Evolutionary conservation across 1,140 invertebrate species (phyloP).

Genomic region (Ladona fulva): DNA sequence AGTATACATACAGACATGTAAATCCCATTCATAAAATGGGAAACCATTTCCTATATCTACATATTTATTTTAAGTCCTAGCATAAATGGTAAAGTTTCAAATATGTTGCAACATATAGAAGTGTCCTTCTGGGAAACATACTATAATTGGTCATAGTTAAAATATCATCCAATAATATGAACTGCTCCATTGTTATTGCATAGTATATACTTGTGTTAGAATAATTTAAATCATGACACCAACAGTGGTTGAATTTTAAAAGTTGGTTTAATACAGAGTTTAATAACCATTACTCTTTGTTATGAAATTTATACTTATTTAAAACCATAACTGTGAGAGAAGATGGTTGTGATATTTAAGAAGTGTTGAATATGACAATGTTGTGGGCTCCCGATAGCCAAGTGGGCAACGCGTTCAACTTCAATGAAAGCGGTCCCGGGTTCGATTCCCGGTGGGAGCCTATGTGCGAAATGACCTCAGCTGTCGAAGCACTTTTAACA

Average conservation of each 20-base stretch:
- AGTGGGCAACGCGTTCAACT: too few species aligned
- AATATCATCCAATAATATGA: background rate
- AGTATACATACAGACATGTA: constrained; percentile 4
- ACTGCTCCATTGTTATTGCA: background rate
- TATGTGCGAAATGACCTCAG: too few species aligned
- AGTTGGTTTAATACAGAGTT: background rate
- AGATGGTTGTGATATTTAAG: background rate
- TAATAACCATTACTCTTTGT: too few species aligned
- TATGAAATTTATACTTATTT: background rate
- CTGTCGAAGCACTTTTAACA: too few species aligned
- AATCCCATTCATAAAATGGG: background rate
- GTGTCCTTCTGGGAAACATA: constrained; percentile 4
- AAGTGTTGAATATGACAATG: constrained; percentile 4
- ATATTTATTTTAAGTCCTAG: background rate
- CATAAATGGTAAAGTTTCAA: background rate
- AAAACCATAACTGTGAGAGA: background rate
- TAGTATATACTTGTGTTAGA: background rate
- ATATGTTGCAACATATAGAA: background rate
- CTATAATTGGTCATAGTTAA: constrained; percentile 7
- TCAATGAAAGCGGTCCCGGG: too few species aligned
- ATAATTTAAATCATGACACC: background rate
- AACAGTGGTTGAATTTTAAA: background rate
- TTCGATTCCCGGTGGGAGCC: too few species aligned
- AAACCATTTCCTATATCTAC: background rate
- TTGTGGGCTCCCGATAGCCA: too few species aligned